These are phyloP conservation scores for Serinus canaria DNA, from an alignment of 2,113 vertebrate genomes.

Conservation along the genomic window DNA sequence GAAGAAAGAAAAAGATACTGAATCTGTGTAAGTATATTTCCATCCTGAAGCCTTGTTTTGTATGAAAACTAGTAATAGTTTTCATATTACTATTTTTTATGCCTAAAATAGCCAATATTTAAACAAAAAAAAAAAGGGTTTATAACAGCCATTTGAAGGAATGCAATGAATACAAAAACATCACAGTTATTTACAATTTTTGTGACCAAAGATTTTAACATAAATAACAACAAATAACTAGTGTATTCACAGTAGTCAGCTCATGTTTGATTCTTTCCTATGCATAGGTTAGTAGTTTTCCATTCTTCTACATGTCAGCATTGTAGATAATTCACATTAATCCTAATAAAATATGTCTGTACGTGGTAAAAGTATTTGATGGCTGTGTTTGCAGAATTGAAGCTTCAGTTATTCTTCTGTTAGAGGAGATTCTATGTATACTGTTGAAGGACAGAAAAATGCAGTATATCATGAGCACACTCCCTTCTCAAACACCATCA, in stretches of 20 bases:
- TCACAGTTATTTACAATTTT: not conserved
- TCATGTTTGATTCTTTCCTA: not conserved
- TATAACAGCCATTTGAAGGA: not conserved
- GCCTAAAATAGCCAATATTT: not conserved
- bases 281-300: not conserved
- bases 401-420: not conserved
- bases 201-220: not conserved
- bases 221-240: not conserved
- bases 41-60: not conserved
- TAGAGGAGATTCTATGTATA: not conserved
- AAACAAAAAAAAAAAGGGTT: not conserved
- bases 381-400: not conserved
- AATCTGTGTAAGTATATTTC: conserved; percentile 87
- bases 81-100: too few species aligned
- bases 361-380: not conserved
- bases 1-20: conserved; percentile 93
- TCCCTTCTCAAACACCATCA: not conserved
- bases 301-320: not conserved
- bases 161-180: not conserved
- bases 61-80: not conserved
- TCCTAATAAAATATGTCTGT: not conserved
- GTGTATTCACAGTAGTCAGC: not conserved
- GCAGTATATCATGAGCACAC: not conserved
- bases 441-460: not conserved
- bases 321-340: not conserved